phyloP scores from a whole-genome alignment of 2,797 vertebrate species.

The Bradypodion pumilum region DNA sequence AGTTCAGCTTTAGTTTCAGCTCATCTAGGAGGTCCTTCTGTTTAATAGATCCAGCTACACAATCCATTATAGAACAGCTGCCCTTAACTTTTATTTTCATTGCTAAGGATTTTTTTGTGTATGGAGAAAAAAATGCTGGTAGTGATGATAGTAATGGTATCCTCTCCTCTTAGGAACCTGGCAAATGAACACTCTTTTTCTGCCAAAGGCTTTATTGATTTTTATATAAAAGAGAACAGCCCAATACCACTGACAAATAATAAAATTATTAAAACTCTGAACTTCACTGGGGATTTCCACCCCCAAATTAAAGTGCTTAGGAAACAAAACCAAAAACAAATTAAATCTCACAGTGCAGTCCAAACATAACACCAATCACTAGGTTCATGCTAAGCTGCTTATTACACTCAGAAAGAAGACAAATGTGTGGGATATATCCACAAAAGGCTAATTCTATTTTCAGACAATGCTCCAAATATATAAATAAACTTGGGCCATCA shows the following conservation, averaged over 20 bases:
- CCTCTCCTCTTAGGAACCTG: neutral
- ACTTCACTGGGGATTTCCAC: neutral
- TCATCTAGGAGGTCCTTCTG: no score
- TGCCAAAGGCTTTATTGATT: slow-evolving; percentile 10
- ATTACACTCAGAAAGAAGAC: neutral
- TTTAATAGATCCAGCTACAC: neutral
- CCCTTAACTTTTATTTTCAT: neutral
- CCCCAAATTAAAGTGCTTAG: neutral
- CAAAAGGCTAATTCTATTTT: neutral
- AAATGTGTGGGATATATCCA: neutral
- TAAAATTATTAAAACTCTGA: slow-evolving; percentile 22
- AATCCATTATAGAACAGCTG: slow-evolving; percentile 4
- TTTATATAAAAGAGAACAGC: slow-evolving; percentile 10
- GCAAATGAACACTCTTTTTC: neutral
- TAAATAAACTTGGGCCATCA: neutral
- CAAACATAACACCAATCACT: slow-evolving; percentile 4
- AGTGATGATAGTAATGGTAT: neutral
- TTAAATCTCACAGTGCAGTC: neutral
- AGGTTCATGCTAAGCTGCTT: neutral
- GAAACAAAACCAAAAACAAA: neutral
- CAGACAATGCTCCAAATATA: neutral
- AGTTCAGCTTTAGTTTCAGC: no score
- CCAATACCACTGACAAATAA: slow-evolving; percentile 2
- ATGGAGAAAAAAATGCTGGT: neutral
- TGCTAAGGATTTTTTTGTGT: neutral